A percentile compares a stretch with the other conserved stretches of the same genome.
Evolutionary conservation across 2,888 invertebrate genomes (phyloP).

Genomic region (Agrilus mali): DNA sequence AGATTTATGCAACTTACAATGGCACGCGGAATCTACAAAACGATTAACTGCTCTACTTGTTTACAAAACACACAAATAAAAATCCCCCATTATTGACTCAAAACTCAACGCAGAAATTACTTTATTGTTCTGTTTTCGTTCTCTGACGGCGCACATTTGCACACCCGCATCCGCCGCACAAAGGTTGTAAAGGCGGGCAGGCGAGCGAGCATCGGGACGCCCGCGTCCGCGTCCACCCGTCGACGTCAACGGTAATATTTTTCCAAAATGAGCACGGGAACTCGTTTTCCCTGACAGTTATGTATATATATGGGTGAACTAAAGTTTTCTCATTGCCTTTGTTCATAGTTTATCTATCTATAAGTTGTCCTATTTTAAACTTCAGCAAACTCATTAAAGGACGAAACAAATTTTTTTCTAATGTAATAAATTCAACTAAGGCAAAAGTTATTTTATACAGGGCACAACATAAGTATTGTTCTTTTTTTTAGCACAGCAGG

Average conservation of each 20-base stretch:
- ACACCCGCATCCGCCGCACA: constrained; percentile 17
- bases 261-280: constrained; percentile 29
- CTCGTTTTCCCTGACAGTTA: constrained; percentile 33
- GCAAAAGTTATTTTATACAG: too few species aligned
- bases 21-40: too few species aligned
- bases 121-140: constrained; percentile 36
- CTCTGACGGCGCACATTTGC: constrained; percentile 26
- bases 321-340: constrained; percentile 34
- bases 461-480: too few species aligned
- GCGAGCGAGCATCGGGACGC: constrained; percentile 4
- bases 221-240: constrained; percentile 19
- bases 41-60: too few species aligned
- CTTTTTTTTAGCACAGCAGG: too few species aligned
- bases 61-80: constrained; percentile 11
- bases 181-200: background rate
- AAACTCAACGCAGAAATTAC: constrained; percentile 29
- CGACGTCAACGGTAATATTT: constrained; percentile 20
- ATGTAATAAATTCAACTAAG: too few species aligned
- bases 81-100: constrained; percentile 32
- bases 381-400: too few species aligned
- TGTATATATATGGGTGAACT: constrained; percentile 28
- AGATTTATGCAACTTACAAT: too few species aligned
- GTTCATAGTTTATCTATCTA: constrained; percentile 16
- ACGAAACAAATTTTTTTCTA: too few species aligned
- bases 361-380: too few species aligned